These are phyloP conservation scores for Listronotus bonariensis DNA, from an alignment of 1,140 invertebrate genomes.

Conservation along the genomic window DNA sequence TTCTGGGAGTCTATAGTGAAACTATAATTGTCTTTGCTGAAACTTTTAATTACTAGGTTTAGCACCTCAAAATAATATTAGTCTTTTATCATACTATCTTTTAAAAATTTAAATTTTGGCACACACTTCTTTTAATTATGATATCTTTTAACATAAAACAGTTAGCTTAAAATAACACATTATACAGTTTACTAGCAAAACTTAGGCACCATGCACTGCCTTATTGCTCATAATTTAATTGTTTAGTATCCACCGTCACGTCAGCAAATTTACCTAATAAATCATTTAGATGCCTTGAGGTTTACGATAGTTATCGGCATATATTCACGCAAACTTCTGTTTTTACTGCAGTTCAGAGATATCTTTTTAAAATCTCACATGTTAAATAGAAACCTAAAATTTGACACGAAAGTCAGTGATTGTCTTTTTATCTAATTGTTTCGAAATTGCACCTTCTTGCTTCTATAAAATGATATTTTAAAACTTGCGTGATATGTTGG, in stretches of 20 bases:
- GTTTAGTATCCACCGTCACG: slow-evolving; percentile 24
- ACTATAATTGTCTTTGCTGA: no score
- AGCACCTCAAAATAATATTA: no score
- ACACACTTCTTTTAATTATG: no score
- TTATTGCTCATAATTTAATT: slow-evolving; percentile 15
- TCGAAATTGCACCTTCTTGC: not conserved
- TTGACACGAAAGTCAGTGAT: slow-evolving; percentile 25
- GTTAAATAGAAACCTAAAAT: slow-evolving; percentile 23
- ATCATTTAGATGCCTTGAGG: slow-evolving; percentile 29
- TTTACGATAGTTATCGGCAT: slow-evolving; percentile 24
- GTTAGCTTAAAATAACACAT: no score
- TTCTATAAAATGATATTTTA: no score
- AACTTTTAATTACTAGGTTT: no score
- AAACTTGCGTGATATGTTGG: no score
- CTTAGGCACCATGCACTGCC: slow-evolving; percentile 9
- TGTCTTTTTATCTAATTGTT: slow-evolving; percentile 22
- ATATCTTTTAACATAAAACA: no score
- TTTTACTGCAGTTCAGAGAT: slow-evolving; percentile 19
- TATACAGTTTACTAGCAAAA: not conserved
- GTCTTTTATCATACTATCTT: no score
- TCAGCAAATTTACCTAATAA: slow-evolving; percentile 33
- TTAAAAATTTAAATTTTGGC: no score
- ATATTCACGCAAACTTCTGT: slow-evolving; percentile 28
- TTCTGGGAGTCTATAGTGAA: no score
- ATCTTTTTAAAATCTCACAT: slow-evolving; percentile 33